A percentile compares a stretch with the other conserved stretches of the same genome.
Conservation (phyloP, 2,888 invertebrate genomes). For the Saturnia japonica region DNA sequence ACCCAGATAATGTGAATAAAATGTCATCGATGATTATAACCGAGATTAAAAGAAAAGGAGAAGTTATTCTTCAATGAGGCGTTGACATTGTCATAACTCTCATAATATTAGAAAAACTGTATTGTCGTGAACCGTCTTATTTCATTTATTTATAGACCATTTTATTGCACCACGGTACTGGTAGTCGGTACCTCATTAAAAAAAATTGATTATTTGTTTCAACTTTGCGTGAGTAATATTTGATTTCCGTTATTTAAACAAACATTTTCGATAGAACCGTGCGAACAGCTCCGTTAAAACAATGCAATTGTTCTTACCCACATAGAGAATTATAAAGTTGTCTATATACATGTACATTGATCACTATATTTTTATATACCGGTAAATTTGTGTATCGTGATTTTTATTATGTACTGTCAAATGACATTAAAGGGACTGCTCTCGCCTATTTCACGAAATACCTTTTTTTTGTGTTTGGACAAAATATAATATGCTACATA, state of each 20-base stretch:
- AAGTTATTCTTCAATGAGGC: neutral
- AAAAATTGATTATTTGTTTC: neutral
- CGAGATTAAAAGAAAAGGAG: neutral
- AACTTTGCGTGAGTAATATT: conserved; percentile 4
- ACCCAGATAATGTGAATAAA: neutral
- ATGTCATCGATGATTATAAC: neutral
- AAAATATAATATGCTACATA: no score
- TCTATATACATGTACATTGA: neutral
- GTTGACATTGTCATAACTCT: neutral
- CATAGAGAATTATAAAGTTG: conserved; percentile 12
- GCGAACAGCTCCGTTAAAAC: conserved; percentile 17
- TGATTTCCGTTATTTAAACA: conserved; percentile 1
- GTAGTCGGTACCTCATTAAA: neutral
- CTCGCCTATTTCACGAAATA: neutral
- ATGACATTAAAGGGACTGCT: neutral
- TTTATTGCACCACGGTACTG: neutral
- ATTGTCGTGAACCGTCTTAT: neutral
- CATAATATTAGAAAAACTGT: neutral
- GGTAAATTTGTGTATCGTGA: neutral
- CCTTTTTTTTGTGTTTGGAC: neutral
- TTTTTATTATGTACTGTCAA: neutral
- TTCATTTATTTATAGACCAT: neutral
- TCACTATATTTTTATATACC: neutral
- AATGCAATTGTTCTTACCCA: conserved; percentile 11
- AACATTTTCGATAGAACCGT: conserved; percentile 3